Conservation (phyloP, 2,888 invertebrate genomes). For the Keiferia lycopersicella region DNA sequence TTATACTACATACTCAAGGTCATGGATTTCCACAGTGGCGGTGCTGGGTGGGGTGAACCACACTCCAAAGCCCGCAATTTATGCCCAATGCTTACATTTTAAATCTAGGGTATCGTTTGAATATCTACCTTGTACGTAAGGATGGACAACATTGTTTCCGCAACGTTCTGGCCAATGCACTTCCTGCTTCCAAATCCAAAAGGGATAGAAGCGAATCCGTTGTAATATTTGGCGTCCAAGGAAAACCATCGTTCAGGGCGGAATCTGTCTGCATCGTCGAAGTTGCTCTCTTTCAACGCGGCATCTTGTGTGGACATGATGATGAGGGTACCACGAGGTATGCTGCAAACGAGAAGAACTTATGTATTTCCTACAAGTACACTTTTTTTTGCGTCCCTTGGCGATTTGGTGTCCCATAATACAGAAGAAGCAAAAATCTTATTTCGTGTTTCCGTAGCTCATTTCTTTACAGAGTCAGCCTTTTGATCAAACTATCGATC, state of each 20-base stretch:
- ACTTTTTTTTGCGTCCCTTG: background rate
- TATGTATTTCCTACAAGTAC: background rate
- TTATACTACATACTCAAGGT: too few relatives aligned
- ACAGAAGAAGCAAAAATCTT: too few relatives aligned
- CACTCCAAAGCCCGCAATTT: too few relatives aligned
- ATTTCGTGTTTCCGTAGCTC: too few relatives aligned
- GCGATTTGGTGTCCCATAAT: too few relatives aligned
- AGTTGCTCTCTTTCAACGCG: conserved; percentile 83
- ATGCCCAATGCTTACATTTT: too few relatives aligned
- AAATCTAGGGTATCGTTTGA: too few relatives aligned
- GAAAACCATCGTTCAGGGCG: conserved; percentile 84
- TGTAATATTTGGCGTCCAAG: conserved; percentile 61
- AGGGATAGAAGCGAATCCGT: conserved; percentile 82
- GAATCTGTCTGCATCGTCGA: conserved; percentile 83
- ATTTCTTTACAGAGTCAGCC: too few relatives aligned
- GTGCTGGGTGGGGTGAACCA: too few relatives aligned
- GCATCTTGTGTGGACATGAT: conserved; percentile 84
- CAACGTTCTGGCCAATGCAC: conserved; percentile 83
- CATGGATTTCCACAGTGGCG: too few relatives aligned
- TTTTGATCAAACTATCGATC: too few relatives aligned
- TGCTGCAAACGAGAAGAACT: conserved; percentile 46
- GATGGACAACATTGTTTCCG: conserved; percentile 81
- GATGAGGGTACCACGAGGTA: conserved; percentile 82
- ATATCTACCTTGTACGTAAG: conserved; percentile 82
- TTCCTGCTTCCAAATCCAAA: conserved; percentile 84